These are phyloP conservation scores for Melanotaenia maccullochi DNA, from an alignment of 2,797 vertebrate species.

Conservation along the genomic window DNA sequence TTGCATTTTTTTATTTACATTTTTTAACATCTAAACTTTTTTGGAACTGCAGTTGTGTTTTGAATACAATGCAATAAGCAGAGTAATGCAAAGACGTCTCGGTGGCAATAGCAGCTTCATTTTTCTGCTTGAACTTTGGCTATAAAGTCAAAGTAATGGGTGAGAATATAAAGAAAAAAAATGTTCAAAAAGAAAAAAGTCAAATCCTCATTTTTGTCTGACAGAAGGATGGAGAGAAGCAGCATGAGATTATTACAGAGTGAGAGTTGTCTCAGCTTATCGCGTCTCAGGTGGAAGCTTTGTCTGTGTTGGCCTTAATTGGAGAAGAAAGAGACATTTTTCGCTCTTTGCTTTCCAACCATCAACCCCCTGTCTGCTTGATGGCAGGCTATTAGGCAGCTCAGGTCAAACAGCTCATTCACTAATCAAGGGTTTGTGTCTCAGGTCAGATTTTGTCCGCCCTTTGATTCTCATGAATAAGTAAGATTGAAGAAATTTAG, in stretches of 20 bases:
- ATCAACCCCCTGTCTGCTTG: conserved; percentile 37
- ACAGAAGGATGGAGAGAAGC: conserved; percentile 36
- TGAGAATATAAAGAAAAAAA: not conserved
- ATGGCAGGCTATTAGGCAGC: conserved; percentile 52
- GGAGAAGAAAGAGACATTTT: conserved; percentile 56
- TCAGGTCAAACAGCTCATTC: conserved; percentile 54
- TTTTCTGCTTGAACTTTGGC: conserved; percentile 6
- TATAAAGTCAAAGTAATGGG: conserved; percentile 27
- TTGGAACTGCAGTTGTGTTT: not conserved
- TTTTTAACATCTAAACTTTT: no score
- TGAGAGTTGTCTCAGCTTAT: conserved; percentile 52
- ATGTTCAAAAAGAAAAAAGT: not conserved
- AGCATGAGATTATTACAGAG: not conserved
- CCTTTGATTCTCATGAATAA: conserved; percentile 34
- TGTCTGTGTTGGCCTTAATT: conserved; percentile 63
- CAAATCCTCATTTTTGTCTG: conserved; percentile 37
- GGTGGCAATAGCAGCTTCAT: conserved; percentile 25
- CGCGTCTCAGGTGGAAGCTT: conserved; percentile 56
- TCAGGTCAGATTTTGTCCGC: conserved; percentile 28
- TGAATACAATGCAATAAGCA: not conserved
- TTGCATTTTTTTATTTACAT: no score
- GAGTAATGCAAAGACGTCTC: not conserved
- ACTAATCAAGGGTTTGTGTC: conserved; percentile 49
- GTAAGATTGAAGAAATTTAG: conserved; percentile 25
- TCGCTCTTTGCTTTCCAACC: conserved; percentile 33